phyloP scores from a whole-genome alignment of 2,797 vertebrate species.

The Sylvilagus floridanus region DNA sequence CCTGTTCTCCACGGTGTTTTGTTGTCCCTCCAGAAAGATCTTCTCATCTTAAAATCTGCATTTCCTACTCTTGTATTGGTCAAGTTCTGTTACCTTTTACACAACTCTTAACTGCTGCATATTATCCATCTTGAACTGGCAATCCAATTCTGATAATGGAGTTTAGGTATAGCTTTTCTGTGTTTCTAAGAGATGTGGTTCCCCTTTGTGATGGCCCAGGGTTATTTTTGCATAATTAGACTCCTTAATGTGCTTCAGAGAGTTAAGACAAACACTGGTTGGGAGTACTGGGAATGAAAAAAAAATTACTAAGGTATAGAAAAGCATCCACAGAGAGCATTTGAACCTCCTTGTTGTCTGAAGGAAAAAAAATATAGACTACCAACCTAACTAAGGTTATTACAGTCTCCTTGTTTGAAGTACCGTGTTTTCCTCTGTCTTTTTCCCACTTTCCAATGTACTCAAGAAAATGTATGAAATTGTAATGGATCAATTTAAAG shows the following conservation, averaged over 20 bases:
- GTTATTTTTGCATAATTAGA: conserved; percentile 60
- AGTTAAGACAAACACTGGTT: conserved; percentile 61
- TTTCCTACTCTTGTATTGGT: conserved; percentile 22
- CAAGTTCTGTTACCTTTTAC: conserved; percentile 30
- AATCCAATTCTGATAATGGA: conserved; percentile 25
- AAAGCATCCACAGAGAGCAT: conserved; percentile 70
- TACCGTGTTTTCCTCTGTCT: conserved; percentile 63
- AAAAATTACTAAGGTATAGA: background rate
- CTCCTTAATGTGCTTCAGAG: conserved; percentile 56
- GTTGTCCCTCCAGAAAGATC: conserved; percentile 19
- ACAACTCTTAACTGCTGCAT: background rate
- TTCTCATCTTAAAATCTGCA: conserved; percentile 40
- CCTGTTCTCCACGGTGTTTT: background rate
- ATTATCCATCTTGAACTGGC: conserved; percentile 24
- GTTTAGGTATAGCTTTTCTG: background rate
- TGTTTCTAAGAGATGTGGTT: background rate
- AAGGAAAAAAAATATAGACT: conserved; percentile 54
- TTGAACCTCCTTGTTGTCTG: conserved; percentile 71
- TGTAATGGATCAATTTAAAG: conserved; percentile 81
- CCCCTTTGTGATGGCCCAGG: conserved; percentile 32
- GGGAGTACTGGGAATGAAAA: conserved; percentile 61
- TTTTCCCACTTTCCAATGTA: conserved; percentile 76
- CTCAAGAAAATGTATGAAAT: conserved; percentile 74
- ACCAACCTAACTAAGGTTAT: conserved; percentile 50
- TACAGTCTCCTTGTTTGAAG: conserved; percentile 58